phyloP scores from a whole-genome alignment of 2,797 vertebrate species.

The Onychomys arenicola region DNA sequence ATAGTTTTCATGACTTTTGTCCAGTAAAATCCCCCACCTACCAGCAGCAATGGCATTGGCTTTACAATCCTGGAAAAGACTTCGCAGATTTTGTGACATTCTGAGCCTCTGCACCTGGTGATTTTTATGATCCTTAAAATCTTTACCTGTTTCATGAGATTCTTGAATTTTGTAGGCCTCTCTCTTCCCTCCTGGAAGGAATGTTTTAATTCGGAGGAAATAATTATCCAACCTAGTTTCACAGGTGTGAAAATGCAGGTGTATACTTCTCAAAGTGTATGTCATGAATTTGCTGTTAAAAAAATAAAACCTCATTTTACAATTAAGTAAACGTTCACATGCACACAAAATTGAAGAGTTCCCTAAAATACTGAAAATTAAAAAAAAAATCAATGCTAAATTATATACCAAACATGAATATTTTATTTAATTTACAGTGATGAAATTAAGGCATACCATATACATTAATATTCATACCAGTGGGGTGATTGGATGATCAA shows the following conservation, averaged over 20 bases:
- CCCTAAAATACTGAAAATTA: not conserved
- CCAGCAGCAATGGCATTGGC: not conserved
- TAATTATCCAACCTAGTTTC: not conserved
- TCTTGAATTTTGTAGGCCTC: not conserved
- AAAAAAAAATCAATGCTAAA: not conserved
- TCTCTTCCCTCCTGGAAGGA: not conserved
- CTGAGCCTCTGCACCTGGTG: not conserved
- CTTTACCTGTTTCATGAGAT: not conserved
- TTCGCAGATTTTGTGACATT: not conserved
- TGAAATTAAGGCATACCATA: not conserved
- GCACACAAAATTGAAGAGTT: not conserved
- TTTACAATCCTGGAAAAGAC: not conserved
- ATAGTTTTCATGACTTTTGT: not conserved
- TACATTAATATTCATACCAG: not conserved
- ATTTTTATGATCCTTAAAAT: not conserved
- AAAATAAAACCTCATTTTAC: not conserved
- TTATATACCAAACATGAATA: not conserved
- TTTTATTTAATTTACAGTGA: not conserved
- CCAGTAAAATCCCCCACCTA: accelerated
- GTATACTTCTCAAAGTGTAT: not conserved
- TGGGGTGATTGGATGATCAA: not conserved
- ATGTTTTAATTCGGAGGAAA: not conserved
- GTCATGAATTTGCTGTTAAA: not conserved
- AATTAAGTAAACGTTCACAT: not conserved
- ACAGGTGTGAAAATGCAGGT: not conserved